These are phyloP conservation scores for Procambarus clarkii DNA, from an alignment of 1,140 invertebrate species.

Conservation along the genomic window DNA sequence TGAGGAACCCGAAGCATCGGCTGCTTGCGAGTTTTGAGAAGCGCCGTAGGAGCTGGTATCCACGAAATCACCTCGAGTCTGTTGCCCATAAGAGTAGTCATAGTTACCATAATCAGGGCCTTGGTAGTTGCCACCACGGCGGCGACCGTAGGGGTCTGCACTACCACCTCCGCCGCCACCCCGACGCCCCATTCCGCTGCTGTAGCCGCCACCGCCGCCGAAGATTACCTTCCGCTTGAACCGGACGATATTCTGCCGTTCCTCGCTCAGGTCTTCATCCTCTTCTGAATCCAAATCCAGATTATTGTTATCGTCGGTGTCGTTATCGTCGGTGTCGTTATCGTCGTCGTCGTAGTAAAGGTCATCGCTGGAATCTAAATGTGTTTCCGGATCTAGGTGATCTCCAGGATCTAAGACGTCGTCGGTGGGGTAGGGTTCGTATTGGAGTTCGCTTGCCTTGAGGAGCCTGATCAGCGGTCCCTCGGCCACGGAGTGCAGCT, in stretches of 20 bases:
- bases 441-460: neutral
- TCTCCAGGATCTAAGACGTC: neutral
- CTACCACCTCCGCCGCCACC: neutral
- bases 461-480: neutral
- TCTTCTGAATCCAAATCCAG: neutral
- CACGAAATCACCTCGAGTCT: neutral
- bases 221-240: constrained; percentile 39
- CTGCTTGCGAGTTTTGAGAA: neutral
- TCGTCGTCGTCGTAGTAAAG: constrained; percentile 3
- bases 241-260: neutral
- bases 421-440: neutral
- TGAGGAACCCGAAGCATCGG: neutral
- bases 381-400: neutral
- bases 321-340: neutral
- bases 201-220: constrained; percentile 43
- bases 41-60: neutral
- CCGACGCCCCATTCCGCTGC: constrained; percentile 21
- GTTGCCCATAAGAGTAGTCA: neutral
- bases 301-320: neutral
- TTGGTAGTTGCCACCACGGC: neutral
- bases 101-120: constrained; percentile 21
- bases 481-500: neutral
- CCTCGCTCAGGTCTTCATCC: constrained; percentile 17
- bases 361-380: neutral
- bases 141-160: constrained; percentile 27